phyloP scores from a whole-genome alignment of 2,888 invertebrate genomes.

The Lasioglossum figueresi region DNA sequence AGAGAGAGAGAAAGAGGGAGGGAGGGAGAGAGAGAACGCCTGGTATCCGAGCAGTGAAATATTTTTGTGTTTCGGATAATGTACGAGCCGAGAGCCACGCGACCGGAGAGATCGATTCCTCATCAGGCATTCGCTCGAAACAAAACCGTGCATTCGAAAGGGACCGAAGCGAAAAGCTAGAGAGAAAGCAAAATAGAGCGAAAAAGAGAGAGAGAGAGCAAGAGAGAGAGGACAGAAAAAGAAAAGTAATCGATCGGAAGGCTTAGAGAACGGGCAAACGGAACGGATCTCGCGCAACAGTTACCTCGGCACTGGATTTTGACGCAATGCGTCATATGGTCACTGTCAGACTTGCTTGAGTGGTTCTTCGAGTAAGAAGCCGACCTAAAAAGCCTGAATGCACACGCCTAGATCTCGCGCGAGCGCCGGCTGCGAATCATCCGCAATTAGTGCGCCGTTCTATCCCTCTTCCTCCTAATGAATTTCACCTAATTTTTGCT shows the following conservation, averaged over 20 bases:
- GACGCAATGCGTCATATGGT: constrained; percentile 69
- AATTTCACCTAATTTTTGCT: constrained; percentile 30
- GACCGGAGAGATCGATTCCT: constrained; percentile 17
- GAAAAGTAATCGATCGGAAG: constrained; percentile 15
- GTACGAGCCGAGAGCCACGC: constrained; percentile 1
- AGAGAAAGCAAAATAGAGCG: not conserved
- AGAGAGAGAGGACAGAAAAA: not conserved
- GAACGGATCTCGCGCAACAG: constrained; percentile 46
- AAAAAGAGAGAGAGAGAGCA: not conserved
- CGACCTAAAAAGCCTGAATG: constrained; percentile 59
- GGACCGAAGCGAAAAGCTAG: not conserved
- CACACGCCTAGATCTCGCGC: constrained; percentile 4
- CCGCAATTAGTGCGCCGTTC: constrained; percentile 18
- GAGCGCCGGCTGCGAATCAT: constrained; percentile 19
- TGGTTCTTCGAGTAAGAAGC: constrained; percentile 54
- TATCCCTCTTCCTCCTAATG: constrained; percentile 17
- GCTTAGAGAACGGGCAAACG: constrained; percentile 3
- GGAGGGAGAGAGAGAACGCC: no score
- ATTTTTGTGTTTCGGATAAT: constrained; percentile 5
- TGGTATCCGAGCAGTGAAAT: not conserved
- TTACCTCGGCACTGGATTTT: constrained; percentile 63
- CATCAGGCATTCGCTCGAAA: constrained; percentile 4
- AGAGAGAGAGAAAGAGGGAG: no score
- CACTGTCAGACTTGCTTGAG: constrained; percentile 57
- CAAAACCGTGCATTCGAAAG: constrained; percentile 2